These are phyloP conservation scores for Lathronympha strigana DNA, from an alignment of 2,888 invertebrate species.

Conservation along the genomic window DNA sequence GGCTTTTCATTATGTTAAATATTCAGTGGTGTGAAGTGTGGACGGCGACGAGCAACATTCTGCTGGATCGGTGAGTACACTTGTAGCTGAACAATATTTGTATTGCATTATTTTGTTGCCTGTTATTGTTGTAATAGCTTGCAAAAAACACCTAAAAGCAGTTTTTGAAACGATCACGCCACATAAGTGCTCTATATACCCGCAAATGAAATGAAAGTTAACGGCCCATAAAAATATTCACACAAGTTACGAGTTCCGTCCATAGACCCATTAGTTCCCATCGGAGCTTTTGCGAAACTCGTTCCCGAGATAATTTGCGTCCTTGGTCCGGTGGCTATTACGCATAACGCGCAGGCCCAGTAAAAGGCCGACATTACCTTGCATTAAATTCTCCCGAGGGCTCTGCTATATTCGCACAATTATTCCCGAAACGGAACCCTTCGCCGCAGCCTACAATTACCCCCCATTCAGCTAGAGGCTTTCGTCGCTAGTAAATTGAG, in stretches of 20 bases:
- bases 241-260: conserved; percentile 67
- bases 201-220: conserved; percentile 74
- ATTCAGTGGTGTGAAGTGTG: conserved; percentile 79
- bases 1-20: conserved; percentile 82
- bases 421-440: conserved; percentile 82
- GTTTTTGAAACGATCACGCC: conserved; percentile 50
- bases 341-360: conserved; percentile 69
- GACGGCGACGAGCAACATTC: conserved; percentile 58
- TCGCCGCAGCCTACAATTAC: conserved; percentile 79
- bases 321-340: conserved; percentile 73
- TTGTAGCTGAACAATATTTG: conserved; percentile 3
- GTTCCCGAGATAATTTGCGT: conserved; percentile 79
- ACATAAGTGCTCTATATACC: conserved; percentile 65
- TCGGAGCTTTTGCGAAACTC: conserved; percentile 78
- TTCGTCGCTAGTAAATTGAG: conserved; percentile 72
- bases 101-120: conserved; percentile 48
- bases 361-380: conserved; percentile 73
- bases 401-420: conserved; percentile 77
- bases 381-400: conserved; percentile 81
- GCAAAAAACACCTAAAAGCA: conserved; percentile 31
- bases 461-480: conserved; percentile 76
- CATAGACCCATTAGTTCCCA: conserved; percentile 79
- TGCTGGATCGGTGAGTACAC: conserved; percentile 66
- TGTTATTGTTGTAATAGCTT: neutral
- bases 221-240: conserved; percentile 75